Evolutionary conservation across 2,113 vertebrate species (phyloP).

Genomic region (Pluvianellus socialis): DNA sequence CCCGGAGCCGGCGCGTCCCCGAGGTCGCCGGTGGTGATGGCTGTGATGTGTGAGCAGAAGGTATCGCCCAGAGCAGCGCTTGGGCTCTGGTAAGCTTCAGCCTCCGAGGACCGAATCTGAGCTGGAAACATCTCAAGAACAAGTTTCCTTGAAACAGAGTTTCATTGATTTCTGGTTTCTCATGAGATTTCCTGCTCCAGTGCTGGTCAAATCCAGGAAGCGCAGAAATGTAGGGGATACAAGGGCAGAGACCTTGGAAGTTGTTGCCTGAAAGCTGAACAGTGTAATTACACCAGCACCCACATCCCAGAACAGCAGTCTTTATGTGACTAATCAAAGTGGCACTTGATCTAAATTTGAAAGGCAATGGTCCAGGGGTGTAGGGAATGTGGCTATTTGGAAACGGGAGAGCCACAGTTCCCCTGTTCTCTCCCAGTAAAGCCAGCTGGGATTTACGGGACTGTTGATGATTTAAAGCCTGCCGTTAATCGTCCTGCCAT

Average conservation of each 20-base stretch:
- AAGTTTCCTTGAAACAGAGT: background rate
- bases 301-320: background rate
- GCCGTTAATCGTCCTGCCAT: background rate
- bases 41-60: background rate
- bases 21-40: no score
- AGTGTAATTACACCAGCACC: background rate
- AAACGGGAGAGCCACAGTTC: background rate
- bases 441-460: background rate
- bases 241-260: background rate
- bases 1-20: fast-evolving
- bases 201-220: background rate
- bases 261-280: background rate
- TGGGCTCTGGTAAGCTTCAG: background rate
- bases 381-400: background rate
- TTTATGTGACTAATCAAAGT: background rate
- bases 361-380: background rate
- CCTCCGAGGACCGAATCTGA: background rate
- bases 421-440: background rate
- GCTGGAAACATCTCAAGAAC: background rate
- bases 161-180: background rate
- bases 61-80: background rate
- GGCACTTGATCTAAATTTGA: background rate
- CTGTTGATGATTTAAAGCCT: background rate
- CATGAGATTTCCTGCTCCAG: background rate
- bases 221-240: background rate